A percentile compares a stretch with the other conserved stretches of the same genome.
These are phyloP conservation scores for Mastigias papua DNA, from an alignment of 30 jellyfish, hydroid and myxozoan species.

Conservation along the genomic window DNA sequence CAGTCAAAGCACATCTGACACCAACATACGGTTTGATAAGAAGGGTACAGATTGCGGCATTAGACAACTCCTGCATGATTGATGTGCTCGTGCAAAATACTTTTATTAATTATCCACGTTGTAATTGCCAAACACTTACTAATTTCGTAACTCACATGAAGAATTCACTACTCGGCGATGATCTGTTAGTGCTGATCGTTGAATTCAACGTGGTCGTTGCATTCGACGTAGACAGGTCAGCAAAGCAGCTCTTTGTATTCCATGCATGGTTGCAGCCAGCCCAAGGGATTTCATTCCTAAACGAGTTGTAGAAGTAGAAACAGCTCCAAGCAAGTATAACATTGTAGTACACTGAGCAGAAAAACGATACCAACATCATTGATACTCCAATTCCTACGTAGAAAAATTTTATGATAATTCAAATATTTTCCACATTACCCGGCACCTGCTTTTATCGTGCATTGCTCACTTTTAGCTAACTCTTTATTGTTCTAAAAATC, in stretches of 20 bases:
- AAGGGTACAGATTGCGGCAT: too few relatives aligned
- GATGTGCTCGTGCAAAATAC: too few relatives aligned
- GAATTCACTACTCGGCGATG: slow-evolving; percentile 90
- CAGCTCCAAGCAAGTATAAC: slow-evolving; percentile 98
- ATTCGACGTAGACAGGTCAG: slow-evolving; percentile 26
- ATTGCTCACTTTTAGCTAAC: too few relatives aligned
- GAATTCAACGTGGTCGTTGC: not conserved
- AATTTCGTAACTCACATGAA: slow-evolving; percentile 57
- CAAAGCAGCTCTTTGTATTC: slow-evolving; percentile 78
- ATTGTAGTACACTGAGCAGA: slow-evolving; percentile 87
- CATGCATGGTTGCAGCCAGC: slow-evolving; percentile 86
- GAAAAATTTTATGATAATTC: too few relatives aligned
- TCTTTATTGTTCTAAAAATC: too few relatives aligned
- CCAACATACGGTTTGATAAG: too few relatives aligned
- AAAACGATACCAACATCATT: slow-evolving; percentile 83
- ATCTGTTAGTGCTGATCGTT: slow-evolving; percentile 3
- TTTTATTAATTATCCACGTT: too few relatives aligned
- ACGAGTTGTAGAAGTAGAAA: slow-evolving; percentile 74
- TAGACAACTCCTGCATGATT: too few relatives aligned
- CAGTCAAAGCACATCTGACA: too few relatives aligned
- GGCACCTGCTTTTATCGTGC: too few relatives aligned
- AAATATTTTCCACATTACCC: too few relatives aligned
- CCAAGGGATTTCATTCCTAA: slow-evolving; percentile 85
- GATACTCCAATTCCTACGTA: slow-evolving; percentile 86
- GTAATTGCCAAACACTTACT: not conserved